Conservation (phyloP, 2,797 vertebrate genomes). For the Paedocypris micromegethes region DNA sequence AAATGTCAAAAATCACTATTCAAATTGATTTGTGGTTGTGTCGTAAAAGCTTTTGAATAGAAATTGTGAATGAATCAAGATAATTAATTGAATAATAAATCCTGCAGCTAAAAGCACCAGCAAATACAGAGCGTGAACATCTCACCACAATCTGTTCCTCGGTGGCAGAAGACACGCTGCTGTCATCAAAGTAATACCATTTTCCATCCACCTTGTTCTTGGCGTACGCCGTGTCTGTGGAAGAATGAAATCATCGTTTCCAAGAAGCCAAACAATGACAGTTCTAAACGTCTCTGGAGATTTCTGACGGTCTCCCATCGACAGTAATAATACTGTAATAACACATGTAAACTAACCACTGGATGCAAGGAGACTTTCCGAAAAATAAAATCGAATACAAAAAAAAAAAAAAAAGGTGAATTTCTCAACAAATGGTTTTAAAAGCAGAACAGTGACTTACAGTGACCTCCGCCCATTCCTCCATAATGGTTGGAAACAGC, state of each 20-base stretch:
- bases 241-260: not conserved
- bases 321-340: too few species aligned
- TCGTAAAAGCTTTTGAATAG: too few species aligned
- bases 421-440: slow-evolving; percentile 3
- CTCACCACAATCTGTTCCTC: slow-evolving; percentile 97
- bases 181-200: slow-evolving; percentile 96
- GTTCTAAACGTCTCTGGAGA: not conserved
- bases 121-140: not conserved
- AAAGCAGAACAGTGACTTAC: slow-evolving; percentile 71
- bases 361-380: too few species aligned
- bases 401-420: too few species aligned
- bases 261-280: slow-evolving; percentile 3
- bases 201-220: slow-evolving; percentile 87
- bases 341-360: too few species aligned
- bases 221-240: slow-evolving; percentile 85
- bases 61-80: too few species aligned
- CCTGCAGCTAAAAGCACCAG: not conserved
- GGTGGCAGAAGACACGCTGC: slow-evolving; percentile 83
- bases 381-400: too few species aligned
- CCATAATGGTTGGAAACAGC: slow-evolving; percentile 97
- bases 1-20: too few species aligned
- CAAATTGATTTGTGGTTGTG: too few species aligned
- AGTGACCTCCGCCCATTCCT: slow-evolving; percentile 95
- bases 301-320: not conserved
- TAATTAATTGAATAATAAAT: too few species aligned